phyloP scores from a whole-genome alignment of 2,888 invertebrate genomes.

The Apomyelois bistriatella region DNA sequence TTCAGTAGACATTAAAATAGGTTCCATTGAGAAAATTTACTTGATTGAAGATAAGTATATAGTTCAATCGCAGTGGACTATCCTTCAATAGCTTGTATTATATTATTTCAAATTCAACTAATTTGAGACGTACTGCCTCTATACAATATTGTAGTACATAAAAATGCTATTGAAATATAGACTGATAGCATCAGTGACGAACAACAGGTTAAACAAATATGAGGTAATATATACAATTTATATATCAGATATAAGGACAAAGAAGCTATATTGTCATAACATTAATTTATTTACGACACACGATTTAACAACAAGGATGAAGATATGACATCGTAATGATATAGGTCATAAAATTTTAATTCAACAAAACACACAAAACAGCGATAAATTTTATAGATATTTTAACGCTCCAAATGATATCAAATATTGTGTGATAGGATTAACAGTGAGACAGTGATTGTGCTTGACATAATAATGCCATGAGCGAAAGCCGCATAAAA shows the following conservation, averaged over 20 bases:
- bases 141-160: slow-evolving; percentile 9
- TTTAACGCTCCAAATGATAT: slow-evolving; percentile 47
- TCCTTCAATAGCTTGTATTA: slow-evolving; percentile 44
- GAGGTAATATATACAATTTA: slow-evolving; percentile 49
- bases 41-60: slow-evolving; percentile 49
- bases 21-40: slow-evolving; percentile 59
- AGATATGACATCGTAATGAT: slow-evolving; percentile 66
- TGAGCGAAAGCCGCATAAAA: slow-evolving; percentile 21
- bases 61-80: slow-evolving; percentile 40
- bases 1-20: slow-evolving; percentile 74
- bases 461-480: slow-evolving; percentile 60
- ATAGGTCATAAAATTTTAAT: slow-evolving; percentile 48
- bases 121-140: background rate
- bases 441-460: slow-evolving; percentile 53
- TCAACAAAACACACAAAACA: slow-evolving; percentile 44
- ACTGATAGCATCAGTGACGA: slow-evolving; percentile 41
- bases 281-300: slow-evolving; percentile 61
- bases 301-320: slow-evolving; percentile 68
- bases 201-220: slow-evolving; percentile 43
- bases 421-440: slow-evolving; percentile 43
- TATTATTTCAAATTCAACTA: slow-evolving; percentile 5
- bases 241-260: slow-evolving; percentile 34
- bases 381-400: slow-evolving; percentile 53
- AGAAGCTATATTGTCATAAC: slow-evolving; percentile 75
- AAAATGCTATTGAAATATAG: slow-evolving; percentile 47